These are phyloP conservation scores for Telmatherina bonti DNA, from an alignment of 2,797 vertebrate species.

Conservation along the genomic window DNA sequence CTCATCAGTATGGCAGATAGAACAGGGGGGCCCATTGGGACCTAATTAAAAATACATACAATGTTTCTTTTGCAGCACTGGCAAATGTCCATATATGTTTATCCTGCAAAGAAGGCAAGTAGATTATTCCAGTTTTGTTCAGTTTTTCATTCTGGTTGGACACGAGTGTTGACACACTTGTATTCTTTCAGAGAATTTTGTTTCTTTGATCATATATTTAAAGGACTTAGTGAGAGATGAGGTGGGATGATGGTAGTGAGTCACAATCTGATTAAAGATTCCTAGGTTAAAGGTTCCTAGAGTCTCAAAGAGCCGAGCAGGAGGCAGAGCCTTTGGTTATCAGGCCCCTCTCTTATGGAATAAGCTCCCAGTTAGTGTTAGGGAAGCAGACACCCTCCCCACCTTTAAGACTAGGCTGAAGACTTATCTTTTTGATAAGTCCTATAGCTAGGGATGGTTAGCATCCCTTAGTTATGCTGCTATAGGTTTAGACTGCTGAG, in stretches of 20 bases:
- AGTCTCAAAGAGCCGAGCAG: too few relatives aligned
- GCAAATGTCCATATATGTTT: conserved; percentile 55
- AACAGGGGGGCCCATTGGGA: conserved; percentile 78
- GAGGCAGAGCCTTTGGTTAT: too few relatives aligned
- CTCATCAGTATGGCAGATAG: conserved; percentile 82
- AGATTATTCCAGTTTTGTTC: conserved; percentile 44
- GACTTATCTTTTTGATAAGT: too few relatives aligned
- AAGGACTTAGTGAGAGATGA: conserved; percentile 14
- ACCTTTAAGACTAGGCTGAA: too few relatives aligned
- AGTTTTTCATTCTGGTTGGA: conserved; percentile 7
- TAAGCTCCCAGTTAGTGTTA: too few relatives aligned
- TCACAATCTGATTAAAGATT: conserved; percentile 38
- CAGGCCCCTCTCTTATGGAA: too few relatives aligned
- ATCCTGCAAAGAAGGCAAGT: conserved; percentile 52
- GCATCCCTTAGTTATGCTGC: too few relatives aligned
- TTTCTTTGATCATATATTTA: conserved; percentile 8
- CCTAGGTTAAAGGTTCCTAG: too few relatives aligned
- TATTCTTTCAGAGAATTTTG: conserved; percentile 6
- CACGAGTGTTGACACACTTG: conserved; percentile 2
- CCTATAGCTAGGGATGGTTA: too few relatives aligned
- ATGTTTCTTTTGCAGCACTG: conserved; percentile 70
- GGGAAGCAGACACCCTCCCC: too few relatives aligned
- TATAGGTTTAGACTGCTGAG: too few relatives aligned
- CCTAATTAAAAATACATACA: conserved; percentile 83
- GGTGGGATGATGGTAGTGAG: conserved; percentile 11